Conservation (phyloP, 2,113 vertebrate species). For the Sapayoa aenigma region DNA sequence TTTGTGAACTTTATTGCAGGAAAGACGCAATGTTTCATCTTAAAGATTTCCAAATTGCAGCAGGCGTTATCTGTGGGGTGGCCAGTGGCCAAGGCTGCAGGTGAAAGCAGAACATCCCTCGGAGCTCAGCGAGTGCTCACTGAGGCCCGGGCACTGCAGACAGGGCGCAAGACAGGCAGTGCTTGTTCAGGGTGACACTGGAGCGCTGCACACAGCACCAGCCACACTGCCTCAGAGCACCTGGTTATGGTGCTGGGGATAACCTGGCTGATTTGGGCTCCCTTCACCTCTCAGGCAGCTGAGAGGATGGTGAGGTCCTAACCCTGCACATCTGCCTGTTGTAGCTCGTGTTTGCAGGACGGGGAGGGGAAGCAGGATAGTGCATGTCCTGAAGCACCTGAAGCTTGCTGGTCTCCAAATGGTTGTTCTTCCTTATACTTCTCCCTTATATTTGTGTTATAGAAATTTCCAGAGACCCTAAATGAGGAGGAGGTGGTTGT, state of each 20-base stretch:
- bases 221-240: neutral
- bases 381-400: neutral
- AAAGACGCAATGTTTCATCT: neutral
- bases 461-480: neutral
- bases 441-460: neutral
- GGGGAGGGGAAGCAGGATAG: neutral
- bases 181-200: neutral
- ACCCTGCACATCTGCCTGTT: neutral
- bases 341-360: neutral
- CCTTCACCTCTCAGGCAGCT: neutral
- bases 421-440: neutral
- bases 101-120: neutral
- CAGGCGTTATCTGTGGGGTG: fast-evolving
- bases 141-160: neutral
- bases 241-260: neutral
- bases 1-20: slow-evolving; percentile 13
- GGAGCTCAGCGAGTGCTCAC: neutral
- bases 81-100: neutral
- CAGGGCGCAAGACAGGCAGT: neutral
- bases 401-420: neutral
- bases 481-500: neutral
- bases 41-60: neutral
- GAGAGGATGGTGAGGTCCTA: neutral
- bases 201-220: neutral
- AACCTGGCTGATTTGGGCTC: neutral